Base-by-base conservation (phyloP, 2,113 vertebrate genomes). In the Scomber colias region DNA sequence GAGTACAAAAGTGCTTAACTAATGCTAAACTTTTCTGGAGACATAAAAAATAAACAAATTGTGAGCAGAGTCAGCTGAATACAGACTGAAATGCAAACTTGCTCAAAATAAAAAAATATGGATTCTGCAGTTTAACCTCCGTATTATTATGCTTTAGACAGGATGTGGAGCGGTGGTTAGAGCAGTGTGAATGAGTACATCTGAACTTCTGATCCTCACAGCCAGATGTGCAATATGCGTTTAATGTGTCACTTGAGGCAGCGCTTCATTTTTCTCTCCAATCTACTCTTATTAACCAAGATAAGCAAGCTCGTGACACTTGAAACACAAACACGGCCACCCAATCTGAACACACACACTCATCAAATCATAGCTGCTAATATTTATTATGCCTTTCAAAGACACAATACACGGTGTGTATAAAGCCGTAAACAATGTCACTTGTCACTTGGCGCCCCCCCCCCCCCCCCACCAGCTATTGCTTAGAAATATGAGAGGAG, bases 161-260 rank as follows among this genome's bases (percentile, higher is more conserved):
- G 92, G 92, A 93, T 92, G 90, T 92, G 90, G 90, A 79, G 71
- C 6, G 3, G 88, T 44, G 87, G 90, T 86, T 75, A 16, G 40
- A n/a, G 60, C 76, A 68, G 86, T 31, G 83, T 77, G 66, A 84
- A 63, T 0, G 51, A 80, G 83, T 72, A 86, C 76, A 44, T 79
- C 55, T 88, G 83, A 90, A 89, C 83, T 84, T 73, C 44, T 85
- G 87, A 86, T 85, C 67, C 77, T 55, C 24, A 2, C 48, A 12
- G 31, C 87, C 87, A 90, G 64, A 88, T 86, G 83, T 85, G 83
- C 71, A 44, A 12, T 54, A 12, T 21, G 69, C 56, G 44, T 56
- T 48, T 13, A 75, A 78, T 64, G 55, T 65, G 69, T 73, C 50
- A 51, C 49, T 49, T 44, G 55, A 82, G 24, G 75, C 55, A 7